Base-by-base conservation (phyloP, 2,797 vertebrate genomes). In the Catostomus latipinnis region DNA sequence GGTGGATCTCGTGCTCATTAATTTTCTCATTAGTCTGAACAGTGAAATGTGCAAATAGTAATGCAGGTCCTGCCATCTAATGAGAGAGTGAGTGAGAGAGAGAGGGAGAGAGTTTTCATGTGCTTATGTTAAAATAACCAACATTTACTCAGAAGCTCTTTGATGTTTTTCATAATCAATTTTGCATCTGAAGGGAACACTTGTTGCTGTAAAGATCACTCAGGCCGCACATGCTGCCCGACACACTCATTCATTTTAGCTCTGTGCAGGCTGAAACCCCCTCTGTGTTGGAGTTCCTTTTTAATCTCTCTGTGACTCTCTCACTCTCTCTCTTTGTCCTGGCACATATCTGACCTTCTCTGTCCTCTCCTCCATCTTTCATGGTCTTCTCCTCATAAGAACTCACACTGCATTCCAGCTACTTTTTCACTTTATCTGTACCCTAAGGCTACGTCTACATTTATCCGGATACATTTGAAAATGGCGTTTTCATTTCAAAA, bases 1-100 rank as follows among this genome's bases (percentile, higher is more conserved):
- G 7, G 50, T 66, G 22, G 62, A 49, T 75, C 62, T 66, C 6
- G 50, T 66, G 74, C 74, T 66, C 62, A 66, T 66, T 75, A 66
- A 66, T 66, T 75, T 66, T 75, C 61, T 65, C 74, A 75, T 75
- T 75, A 65, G 52, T 58, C 73, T 75, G 49, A 75, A 75, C 61
- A 45, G 61, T 22, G 22, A 65, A 66, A 34, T 66, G 74, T 75
- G 74, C 61, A 62, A 74, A 52, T 14, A 74, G 46, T 14, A 74
- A 52, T 8, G 58, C 48, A 1, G 61, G 49, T 48, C 22, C 60
- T 46, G 61, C 73, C 52, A 66, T 61, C 62, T 66, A 75, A 66
- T 75, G 74, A 75, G 60, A 1, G 22, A 4, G 10, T 54, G 61
- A 65, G 73, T 75, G 74, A 75, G 60, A 34, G 34, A 34, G 34